Conservation (phyloP, 2,888 invertebrate genomes). For the Athrips mouffetella region DNA sequence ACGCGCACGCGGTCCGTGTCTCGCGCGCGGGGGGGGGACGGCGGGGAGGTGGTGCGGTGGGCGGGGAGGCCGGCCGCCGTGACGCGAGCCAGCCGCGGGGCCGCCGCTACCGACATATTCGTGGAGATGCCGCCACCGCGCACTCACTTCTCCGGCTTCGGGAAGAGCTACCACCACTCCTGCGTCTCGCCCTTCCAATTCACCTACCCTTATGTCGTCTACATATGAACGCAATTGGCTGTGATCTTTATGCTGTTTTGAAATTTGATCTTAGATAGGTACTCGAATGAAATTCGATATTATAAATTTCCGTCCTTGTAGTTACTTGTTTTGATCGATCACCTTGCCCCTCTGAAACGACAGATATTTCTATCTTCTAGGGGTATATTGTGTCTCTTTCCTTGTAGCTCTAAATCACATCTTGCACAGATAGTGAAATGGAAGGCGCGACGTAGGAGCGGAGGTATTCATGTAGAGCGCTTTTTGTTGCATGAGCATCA, state of each 20-base stretch:
- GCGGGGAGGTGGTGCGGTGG: conserved; percentile 54
- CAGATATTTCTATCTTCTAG: not conserved
- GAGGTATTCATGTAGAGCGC: conserved; percentile 59
- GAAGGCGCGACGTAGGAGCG: conserved; percentile 42
- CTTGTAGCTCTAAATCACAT: not conserved
- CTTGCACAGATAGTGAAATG: not conserved
- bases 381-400: not conserved
- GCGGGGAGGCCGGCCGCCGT: conserved; percentile 65
- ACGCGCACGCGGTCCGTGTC: conserved; percentile 28
- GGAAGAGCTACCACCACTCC: conserved; percentile 75
- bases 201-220: conserved; percentile 70
- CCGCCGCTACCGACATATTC: conserved; percentile 66
- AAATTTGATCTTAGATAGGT: conserved; percentile 6
- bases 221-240: conserved; percentile 47
- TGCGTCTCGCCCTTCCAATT: conserved; percentile 75
- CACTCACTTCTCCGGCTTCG: conserved; percentile 73
- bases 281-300: conserved; percentile 6
- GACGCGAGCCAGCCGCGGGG: conserved; percentile 74
- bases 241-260: conserved; percentile 5
- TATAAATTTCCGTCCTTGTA: conserved; percentile 14
- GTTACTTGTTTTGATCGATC: not conserved
- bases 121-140: conserved; percentile 70
- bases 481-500: conserved; percentile 67
- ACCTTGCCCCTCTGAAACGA: not conserved
- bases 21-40: conserved; percentile 30